Evolutionary conservation across 2,797 vertebrate genomes (phyloP).

Genomic region (Sciaenops ocellatus): DNA sequence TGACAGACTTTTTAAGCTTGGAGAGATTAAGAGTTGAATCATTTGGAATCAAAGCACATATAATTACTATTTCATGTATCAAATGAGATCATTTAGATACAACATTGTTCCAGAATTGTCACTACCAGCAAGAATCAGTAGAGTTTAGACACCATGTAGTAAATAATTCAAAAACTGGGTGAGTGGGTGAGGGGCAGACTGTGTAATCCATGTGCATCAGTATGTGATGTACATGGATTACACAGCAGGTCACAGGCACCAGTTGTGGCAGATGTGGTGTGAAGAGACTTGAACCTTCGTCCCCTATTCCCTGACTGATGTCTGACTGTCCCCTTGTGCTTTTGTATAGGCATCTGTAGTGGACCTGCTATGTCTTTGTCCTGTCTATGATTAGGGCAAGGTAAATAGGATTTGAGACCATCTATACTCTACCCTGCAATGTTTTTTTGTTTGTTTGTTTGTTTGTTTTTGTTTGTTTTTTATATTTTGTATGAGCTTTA

Average conservation of each 20-base stretch:
- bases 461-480: not conserved
- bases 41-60: no score
- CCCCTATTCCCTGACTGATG: constrained; percentile 32
- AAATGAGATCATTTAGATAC: no score
- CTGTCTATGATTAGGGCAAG: constrained; percentile 12
- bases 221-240: constrained; percentile 1
- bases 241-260: not conserved
- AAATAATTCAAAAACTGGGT: no score
- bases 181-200: no score
- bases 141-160: no score
- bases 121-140: no score
- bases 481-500: not conserved
- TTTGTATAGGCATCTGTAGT: constrained; percentile 17
- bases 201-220: not conserved
- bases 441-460: not conserved
- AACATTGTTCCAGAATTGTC: no score
- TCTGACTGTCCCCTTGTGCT: constrained; percentile 16
- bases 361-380: constrained; percentile 9
- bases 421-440: not conserved
- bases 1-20: no score
- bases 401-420: not conserved
- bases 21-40: no score
- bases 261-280: constrained; percentile 10
- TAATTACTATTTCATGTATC: no score
- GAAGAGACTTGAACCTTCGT: constrained; percentile 48